phyloP scores from a whole-genome alignment of 2,113 vertebrate genomes.

The Bos indicus region DNA sequence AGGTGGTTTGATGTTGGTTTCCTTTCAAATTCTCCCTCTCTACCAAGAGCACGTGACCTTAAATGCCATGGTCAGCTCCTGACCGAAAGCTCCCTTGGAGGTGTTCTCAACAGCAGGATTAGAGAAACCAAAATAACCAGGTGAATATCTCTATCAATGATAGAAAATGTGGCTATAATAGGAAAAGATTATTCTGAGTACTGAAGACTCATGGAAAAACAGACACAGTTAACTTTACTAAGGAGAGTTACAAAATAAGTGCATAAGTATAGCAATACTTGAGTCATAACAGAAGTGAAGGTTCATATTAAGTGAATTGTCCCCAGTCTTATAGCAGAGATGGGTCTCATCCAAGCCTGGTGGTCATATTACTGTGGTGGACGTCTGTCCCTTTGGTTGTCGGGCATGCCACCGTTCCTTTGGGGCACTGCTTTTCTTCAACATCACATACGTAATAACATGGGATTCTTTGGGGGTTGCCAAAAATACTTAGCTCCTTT shows the following conservation, averaged over 20 bases:
- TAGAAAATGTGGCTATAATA: neutral
- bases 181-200: neutral
- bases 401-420: neutral
- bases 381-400: neutral
- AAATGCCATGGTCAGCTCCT: neutral
- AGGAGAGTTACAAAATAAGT: neutral
- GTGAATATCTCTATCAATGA: neutral
- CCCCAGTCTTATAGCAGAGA: neutral
- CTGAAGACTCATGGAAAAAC: neutral
- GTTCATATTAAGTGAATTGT: neutral
- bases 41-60: neutral
- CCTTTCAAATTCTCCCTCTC: neutral
- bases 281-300: neutral
- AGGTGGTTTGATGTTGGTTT: neutral
- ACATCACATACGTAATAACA: neutral
- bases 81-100: neutral
- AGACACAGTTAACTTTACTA: neutral
- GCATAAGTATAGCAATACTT: neutral
- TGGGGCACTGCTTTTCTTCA: neutral
- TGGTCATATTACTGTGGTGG: neutral
- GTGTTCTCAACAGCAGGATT: neutral
- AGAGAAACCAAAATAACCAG: conserved; percentile 3
- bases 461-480: neutral
- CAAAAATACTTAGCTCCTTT: neutral
- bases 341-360: neutral